Conservation (phyloP, 1,140 invertebrate species). For the Babylonia areolata region DNA sequence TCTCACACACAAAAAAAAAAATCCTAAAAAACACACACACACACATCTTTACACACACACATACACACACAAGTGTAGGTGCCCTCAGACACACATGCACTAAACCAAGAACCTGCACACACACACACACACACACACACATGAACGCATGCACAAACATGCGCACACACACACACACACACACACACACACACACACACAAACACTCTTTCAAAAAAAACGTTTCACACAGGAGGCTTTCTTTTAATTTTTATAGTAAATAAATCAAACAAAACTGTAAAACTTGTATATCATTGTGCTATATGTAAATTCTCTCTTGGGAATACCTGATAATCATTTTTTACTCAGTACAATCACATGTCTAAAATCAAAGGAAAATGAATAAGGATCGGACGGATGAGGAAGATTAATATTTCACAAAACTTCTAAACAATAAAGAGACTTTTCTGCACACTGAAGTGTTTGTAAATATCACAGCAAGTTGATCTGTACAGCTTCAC, state of each 20-base stretch:
- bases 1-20: too few species aligned
- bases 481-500: not conserved
- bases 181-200: constrained; percentile 25
- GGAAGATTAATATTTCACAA: not conserved
- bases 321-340: too few species aligned
- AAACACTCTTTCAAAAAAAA: not conserved
- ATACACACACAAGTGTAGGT: not conserved
- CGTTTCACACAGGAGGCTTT: not conserved
- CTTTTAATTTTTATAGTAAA: not conserved
- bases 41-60: too few species aligned
- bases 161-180: constrained; percentile 1
- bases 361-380: not conserved
- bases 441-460: not conserved
- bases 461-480: not conserved
- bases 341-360: not conserved
- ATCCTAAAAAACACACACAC: too few species aligned
- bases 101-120: not conserved
- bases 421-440: not conserved
- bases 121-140: not conserved
- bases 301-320: constrained; percentile 8
- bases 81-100: too few species aligned
- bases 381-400: not conserved
- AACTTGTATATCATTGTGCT: not conserved
- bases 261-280: not conserved
- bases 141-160: too few species aligned